A percentile compares a stretch with the other conserved stretches of the same genome.
Conservation (phyloP, 1,140 invertebrate genomes). For the Cydia fagiglandana region DNA sequence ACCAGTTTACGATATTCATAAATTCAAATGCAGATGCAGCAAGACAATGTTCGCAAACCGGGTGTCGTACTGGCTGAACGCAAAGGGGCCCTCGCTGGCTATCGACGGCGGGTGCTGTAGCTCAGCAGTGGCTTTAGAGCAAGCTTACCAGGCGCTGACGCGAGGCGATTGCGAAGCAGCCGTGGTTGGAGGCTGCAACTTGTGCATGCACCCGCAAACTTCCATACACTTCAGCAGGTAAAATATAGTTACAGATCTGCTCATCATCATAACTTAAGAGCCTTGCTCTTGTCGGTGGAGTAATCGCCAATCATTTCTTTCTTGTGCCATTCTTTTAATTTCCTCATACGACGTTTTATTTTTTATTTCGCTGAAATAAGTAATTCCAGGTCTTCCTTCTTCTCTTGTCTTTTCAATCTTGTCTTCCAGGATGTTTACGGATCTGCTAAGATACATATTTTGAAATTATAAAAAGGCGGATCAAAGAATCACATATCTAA, state of each 20-base stretch:
- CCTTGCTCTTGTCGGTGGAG: no score
- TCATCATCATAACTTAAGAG: no score
- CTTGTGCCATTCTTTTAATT: no score
- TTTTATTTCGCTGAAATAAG: no score
- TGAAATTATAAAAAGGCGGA: no score
- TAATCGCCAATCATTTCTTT: no score
- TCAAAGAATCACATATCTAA: no score
- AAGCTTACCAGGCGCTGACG: conserved; percentile 91
- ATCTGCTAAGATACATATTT: no score
- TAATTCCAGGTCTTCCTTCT: no score
- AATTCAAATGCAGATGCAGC: conserved; percentile 81
- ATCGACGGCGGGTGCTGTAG: conserved; percentile 96
- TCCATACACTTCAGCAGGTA: conserved; percentile 89
- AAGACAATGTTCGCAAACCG: conserved; percentile 94
- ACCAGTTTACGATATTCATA: neutral
- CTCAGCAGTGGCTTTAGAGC: conserved; percentile 90
- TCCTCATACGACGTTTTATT: no score
- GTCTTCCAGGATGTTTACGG: no score
- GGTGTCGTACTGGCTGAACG: conserved; percentile 87
- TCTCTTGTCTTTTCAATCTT: no score
- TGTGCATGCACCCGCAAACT: conserved; percentile 89
- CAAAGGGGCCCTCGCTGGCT: conserved; percentile 88
- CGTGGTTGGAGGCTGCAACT: conserved; percentile 89
- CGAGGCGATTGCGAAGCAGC: conserved; percentile 91
- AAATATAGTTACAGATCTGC: neutral